Percentiles rank a stretch among this genome's conserved stretches.
phyloP scores from a whole-genome alignment of 2,113 vertebrate species.

The Hydrochoerus hydrochaeris region DNA sequence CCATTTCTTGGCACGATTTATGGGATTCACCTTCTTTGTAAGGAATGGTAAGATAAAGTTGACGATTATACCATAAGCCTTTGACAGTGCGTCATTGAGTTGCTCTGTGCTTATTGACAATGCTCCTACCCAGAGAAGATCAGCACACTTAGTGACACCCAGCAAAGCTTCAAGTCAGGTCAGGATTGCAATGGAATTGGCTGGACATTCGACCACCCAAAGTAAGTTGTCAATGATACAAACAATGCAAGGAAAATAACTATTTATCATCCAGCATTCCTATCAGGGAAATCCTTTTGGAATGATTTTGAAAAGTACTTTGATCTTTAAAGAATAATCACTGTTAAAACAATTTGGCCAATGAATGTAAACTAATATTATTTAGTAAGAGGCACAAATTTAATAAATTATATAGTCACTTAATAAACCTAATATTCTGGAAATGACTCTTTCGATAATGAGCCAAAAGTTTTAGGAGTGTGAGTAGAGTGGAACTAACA shows the following conservation, averaged over 20 bases:
- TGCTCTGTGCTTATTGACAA: not conserved
- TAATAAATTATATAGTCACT: constrained; percentile 75
- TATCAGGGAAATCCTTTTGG: not conserved
- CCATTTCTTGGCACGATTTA: not conserved
- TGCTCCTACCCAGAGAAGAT: not conserved
- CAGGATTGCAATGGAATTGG: not conserved
- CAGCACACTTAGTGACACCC: not conserved
- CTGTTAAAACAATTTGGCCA: constrained; percentile 65
- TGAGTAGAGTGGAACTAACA: constrained; percentile 65
- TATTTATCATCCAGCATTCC: not conserved
- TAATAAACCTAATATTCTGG: constrained; percentile 62
- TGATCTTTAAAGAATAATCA: constrained; percentile 67
- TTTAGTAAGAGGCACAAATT: constrained; percentile 64
- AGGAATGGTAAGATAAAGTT: not conserved
- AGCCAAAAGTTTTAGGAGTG: constrained; percentile 79
- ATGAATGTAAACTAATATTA: constrained; percentile 26
- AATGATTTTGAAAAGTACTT: not conserved
- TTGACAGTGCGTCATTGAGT: not conserved
- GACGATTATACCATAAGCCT: not conserved
- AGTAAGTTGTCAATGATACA: constrained; percentile 60
- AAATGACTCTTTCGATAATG: constrained; percentile 75
- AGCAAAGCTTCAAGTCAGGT: not conserved
- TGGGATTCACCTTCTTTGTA: not conserved
- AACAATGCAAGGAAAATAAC: constrained; percentile 39
- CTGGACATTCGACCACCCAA: constrained; percentile 22